Evolutionary conservation across 1,140 invertebrate species (phyloP).

Genomic region (Pteromalus puparum): DNA sequence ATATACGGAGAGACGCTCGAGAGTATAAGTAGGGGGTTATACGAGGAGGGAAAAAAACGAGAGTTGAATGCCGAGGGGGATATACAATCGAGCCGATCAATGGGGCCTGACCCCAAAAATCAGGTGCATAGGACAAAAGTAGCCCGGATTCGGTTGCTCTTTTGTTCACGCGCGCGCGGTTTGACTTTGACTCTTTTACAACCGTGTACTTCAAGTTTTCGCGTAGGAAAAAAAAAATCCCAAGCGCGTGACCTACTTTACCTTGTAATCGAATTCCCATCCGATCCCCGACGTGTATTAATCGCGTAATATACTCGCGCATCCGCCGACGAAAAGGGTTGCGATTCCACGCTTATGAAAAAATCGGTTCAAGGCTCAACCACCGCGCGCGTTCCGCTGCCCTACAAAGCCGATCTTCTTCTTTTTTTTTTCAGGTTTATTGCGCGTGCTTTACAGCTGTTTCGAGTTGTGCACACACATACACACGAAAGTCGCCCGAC

Average conservation of each 20-base stretch:
- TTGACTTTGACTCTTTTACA: background rate
- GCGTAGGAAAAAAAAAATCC: background rate
- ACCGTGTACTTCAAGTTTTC: too few relatives aligned
- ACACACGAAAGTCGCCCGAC: slow-evolving; percentile 21
- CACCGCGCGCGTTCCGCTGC: background rate
- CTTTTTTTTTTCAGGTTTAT: slow-evolving; percentile 33
- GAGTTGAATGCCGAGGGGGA: background rate
- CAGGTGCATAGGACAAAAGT: background rate
- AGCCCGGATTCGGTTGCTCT: background rate
- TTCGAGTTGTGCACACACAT: background rate
- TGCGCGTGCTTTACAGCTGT: slow-evolving; percentile 24
- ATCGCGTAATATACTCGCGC: background rate
- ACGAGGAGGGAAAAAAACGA: background rate
- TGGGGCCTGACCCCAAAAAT: background rate
- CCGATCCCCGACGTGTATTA: background rate
- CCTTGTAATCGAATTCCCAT: background rate
- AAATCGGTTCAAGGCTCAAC: background rate
- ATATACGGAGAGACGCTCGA: background rate
- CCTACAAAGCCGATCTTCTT: slow-evolving; percentile 25
- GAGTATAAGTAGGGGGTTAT: background rate
- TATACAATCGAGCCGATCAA: background rate
- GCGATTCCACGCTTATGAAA: background rate
- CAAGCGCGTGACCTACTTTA: background rate
- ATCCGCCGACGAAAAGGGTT: background rate
- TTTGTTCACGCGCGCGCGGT: background rate